phyloP scores from a whole-genome alignment of 2,888 invertebrate species.

The Saturnia pavonia region DNA sequence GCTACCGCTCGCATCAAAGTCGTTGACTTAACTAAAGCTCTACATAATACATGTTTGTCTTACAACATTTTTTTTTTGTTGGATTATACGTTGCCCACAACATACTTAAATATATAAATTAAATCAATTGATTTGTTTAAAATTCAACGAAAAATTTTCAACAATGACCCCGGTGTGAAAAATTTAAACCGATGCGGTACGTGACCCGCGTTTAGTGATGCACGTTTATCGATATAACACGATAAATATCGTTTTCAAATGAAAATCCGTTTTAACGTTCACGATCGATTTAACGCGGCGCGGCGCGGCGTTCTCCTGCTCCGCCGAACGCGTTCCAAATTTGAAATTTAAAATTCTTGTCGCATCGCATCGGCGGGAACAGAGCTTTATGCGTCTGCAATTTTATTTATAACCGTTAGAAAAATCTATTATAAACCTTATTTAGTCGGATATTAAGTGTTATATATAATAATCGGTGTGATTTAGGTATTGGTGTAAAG shows the following conservation, averaged over 20 bases:
- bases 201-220: constrained; percentile 60
- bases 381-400: constrained; percentile 57
- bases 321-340: constrained; percentile 55
- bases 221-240: constrained; percentile 61
- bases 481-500: constrained; percentile 26
- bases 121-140: constrained; percentile 27
- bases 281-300: constrained; percentile 75
- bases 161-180: constrained; percentile 46
- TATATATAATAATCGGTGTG: constrained; percentile 27
- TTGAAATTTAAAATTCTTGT: constrained; percentile 69
- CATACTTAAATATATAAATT: background rate
- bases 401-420: constrained; percentile 35
- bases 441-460: constrained; percentile 14
- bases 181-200: constrained; percentile 56
- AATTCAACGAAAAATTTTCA: constrained; percentile 44
- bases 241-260: constrained; percentile 62
- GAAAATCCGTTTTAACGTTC: constrained; percentile 66
- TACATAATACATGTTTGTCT: background rate
- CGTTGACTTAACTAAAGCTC: no score
- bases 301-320: constrained; percentile 36
- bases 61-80: background rate
- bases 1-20: no score
- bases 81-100: background rate
- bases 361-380: constrained; percentile 63
- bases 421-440: constrained; percentile 31